Conservation (phyloP, 2,113 vertebrate species). For the Neomonachus schauinslandi region DNA sequence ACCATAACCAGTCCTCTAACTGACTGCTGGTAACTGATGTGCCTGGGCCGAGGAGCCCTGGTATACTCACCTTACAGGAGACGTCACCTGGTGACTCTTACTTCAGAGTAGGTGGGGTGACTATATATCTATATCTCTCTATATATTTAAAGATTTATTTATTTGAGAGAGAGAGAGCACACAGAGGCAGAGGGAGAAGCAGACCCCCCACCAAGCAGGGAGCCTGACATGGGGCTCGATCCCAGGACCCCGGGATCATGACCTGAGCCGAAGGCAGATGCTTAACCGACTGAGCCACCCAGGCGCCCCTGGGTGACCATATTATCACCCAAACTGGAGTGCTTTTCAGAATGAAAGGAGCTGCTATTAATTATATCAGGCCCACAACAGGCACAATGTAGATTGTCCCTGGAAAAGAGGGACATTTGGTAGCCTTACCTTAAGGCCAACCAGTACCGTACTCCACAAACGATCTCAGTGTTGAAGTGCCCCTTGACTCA, state of each 20-base stretch:
- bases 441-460: background rate
- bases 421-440: no score
- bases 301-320: no score
- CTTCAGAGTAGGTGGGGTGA: background rate
- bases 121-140: no score
- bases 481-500: background rate
- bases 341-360: background rate
- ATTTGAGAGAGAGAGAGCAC: no score
- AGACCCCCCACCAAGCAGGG: no score
- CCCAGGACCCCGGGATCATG: no score
- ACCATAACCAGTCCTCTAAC: fast-evolving
- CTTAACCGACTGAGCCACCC: no score
- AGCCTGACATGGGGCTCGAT: no score
- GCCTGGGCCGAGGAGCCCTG: no score
- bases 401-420: background rate
- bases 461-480: background rate
- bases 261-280: no score
- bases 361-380: background rate
- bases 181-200: no score
- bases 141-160: no score
- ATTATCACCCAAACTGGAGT: background rate
- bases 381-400: background rate
- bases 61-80: background rate
- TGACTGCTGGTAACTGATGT: background rate
- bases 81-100: background rate